Evolutionary conservation across 2,888 invertebrate genomes (phyloP), one percentile per base, ranked within the genome.

Genomic region (Stenchaetothrips biformis): DNA sequence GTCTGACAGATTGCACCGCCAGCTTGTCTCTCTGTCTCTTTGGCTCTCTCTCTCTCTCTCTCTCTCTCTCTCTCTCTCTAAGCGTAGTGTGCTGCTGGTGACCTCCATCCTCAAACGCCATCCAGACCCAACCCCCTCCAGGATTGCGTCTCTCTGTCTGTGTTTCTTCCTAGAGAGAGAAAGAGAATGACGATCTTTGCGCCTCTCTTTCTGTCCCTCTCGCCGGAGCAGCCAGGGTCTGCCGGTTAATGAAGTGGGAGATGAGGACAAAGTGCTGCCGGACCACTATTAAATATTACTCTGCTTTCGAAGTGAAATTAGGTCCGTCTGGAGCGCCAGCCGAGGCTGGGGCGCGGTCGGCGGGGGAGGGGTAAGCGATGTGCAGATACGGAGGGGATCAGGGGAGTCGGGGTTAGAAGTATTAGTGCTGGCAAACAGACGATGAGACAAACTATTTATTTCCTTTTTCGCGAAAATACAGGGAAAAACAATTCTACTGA

Each of bases 261-360:
- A 74, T 74, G 67, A 21, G 67, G 67, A 74, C 25, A 74, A 74
- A 74, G 67, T 25, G 25, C 21, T 74, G 67, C 37, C 67, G 67
- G 67, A 25, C 67, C 67, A 25, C 67, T 74, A 74, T 74, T 74
- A 74, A 74, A 74, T 74, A 74, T 74, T 74, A 21, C 67, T 7
- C 67, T 25, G 67, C 67, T 74, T 25, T 74, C 67, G 8, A 74
- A 74, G 67, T 74, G 67, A 74, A 74, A 74, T 74, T 74, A 74
- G 67, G 67, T 25, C 25, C 67, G 67, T 74, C 67, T 74, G 37
- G 37, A 37, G 37, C 37, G 2, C 37, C 37, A 4, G 37, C 37
- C 37, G 4, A 21, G 25, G 67, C 21, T 25, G 37, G 37, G 37
- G 25, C 21, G 67, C 21, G 11, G 25, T 8, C 21, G 21, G 67